Evolutionary conservation across 2,113 vertebrate species (phyloP), one percentile per base, ranked within the genome.

Genomic region (Anoplopoma fimbria): DNA sequence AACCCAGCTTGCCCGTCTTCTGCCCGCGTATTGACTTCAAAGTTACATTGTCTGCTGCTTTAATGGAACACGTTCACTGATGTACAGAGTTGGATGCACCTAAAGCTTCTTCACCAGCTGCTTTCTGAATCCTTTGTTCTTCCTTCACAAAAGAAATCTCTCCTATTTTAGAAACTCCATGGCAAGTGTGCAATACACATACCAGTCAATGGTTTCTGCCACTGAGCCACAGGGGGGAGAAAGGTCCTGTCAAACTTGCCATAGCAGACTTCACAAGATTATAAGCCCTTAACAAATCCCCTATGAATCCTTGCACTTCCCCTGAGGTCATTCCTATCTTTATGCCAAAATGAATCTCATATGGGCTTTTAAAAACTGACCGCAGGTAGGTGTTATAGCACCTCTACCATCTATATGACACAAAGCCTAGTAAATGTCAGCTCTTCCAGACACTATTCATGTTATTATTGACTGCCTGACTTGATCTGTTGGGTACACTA

Each of bases 41-140:
- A 78, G 70, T 13, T 61, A 27, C 34, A 68, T 67, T 47, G 51
- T 72, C 61, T 47, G 61, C 53, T 68, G 61, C 79, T 78, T 74
- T 69, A 62, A 69, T 61, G 42, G 31, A 58, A 15, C 6, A 0
- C 3, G 2, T 77, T 40, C 42, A 21, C 17, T 34, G 34, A 42
- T 68, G 69, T 67, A 19, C 34, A 15, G 15, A 51, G 60, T 29
- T 45, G n/a, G 21, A 57, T 53, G 60, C 3, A 21, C 25, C 65
- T 34, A 40, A 40, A 70, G 29, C n/a, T n/a, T 64, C 47, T 58
- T 65, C 13, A 58, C 23, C 34, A 67, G 4, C 71, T 31, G 27
- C 67, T 67, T 40, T 47, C 33, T 80, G 31, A 75, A 70, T 60
- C 55, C 65, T 58, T 70, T 17, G 13, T 38, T 71, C 13, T 29